Conservation (phyloP, 2,888 invertebrate species). For the Amiota mariae region DNA sequence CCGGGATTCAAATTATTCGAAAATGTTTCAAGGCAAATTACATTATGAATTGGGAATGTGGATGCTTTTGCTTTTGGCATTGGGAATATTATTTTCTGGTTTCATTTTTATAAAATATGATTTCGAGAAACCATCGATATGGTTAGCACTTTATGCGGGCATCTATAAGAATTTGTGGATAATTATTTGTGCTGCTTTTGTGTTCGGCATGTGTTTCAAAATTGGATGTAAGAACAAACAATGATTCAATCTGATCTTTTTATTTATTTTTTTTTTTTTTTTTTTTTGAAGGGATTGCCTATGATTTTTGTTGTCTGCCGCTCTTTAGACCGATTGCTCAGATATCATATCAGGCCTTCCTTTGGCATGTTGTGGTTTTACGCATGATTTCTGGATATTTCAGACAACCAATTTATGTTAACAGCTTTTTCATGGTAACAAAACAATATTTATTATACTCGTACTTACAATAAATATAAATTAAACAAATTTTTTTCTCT, state of each 20-base stretch:
- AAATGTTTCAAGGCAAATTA: slow-evolving; percentile 41
- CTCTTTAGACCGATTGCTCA: slow-evolving; percentile 62
- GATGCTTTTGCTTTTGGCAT: slow-evolving; percentile 46
- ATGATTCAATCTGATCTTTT: no score
- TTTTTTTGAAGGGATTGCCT: slow-evolving; percentile 54
- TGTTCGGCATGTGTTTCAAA: slow-evolving; percentile 64
- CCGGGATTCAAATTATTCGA: slow-evolving; percentile 24
- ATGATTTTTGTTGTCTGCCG: slow-evolving; percentile 54
- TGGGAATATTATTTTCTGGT: slow-evolving; percentile 57
- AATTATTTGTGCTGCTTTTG: slow-evolving; percentile 61
- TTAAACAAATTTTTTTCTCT: no score
- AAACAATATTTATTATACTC: no score
- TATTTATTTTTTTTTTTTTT: neutral
- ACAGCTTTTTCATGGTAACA: slow-evolving; percentile 58
- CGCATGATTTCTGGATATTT: slow-evolving; percentile 51
- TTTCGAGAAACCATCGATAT: slow-evolving; percentile 65
- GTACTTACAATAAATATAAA: no score
- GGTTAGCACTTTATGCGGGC: slow-evolving; percentile 73
- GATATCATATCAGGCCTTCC: slow-evolving; percentile 67
- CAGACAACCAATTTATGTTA: slow-evolving; percentile 62
- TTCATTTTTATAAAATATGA: slow-evolving; percentile 65
- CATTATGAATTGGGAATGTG: slow-evolving; percentile 53
- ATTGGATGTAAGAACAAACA: slow-evolving; percentile 64
- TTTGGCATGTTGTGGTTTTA: slow-evolving; percentile 65
- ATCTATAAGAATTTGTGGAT: slow-evolving; percentile 72